Percentiles rank a stretch among this genome's conserved stretches.
These are phyloP conservation scores for Okamejei kenojei DNA, from an alignment of 2,797 vertebrate species.

Conservation along the genomic window DNA sequence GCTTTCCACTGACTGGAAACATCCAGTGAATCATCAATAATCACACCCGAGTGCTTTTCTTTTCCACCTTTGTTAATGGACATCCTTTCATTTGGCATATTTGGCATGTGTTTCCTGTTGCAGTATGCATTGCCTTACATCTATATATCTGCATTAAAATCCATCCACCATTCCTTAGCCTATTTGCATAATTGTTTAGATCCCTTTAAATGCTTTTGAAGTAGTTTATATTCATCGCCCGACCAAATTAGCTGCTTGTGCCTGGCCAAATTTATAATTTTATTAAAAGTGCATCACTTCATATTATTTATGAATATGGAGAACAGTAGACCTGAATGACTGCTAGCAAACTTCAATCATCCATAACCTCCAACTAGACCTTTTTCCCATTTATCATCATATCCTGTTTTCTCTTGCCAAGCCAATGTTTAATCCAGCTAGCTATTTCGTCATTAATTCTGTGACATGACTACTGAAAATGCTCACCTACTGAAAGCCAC, in stretches of 20 bases:
- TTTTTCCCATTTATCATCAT: neutral
- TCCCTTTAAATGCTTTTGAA: neutral
- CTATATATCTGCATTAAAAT: slow-evolving; percentile 9
- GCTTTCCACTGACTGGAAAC: slow-evolving; percentile 30
- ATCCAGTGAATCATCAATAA: slow-evolving; percentile 32
- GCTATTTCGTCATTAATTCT: neutral
- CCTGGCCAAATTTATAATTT: slow-evolving; percentile 1
- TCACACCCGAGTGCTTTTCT: slow-evolving; percentile 29
- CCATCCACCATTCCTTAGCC: neutral
- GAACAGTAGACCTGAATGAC: slow-evolving; percentile 6
- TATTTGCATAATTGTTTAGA: neutral
- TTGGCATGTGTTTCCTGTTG: slow-evolving; percentile 23
- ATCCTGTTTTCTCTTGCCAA: slow-evolving; percentile 19
- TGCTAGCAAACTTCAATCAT: neutral
- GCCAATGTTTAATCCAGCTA: neutral
- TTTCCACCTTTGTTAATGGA: slow-evolving; percentile 34
- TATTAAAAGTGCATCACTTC: neutral
- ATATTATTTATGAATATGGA: slow-evolving; percentile 22
- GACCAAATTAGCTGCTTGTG: slow-evolving; percentile 1
- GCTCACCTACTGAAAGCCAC: neutral
- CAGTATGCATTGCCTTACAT: neutral
- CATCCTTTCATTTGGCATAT: slow-evolving; percentile 30
- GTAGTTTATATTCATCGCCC: neutral
- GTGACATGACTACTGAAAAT: neutral
- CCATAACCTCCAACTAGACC: neutral